Conservation (phyloP, 2,797 vertebrate genomes). For the Lutra lutra region DNA sequence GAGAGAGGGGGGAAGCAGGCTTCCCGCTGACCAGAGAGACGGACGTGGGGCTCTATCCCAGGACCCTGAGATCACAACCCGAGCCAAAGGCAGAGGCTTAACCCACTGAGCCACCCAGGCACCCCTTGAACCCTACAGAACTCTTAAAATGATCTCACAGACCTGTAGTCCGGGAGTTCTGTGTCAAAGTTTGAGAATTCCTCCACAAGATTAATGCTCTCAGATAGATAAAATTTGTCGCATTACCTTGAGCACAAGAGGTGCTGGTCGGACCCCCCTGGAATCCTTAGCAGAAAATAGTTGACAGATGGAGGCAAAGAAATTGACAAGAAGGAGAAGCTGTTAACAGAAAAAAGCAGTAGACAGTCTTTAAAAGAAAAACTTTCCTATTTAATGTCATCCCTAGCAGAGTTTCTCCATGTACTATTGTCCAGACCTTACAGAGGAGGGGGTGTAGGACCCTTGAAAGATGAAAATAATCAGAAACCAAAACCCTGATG, state of each 20-base stretch:
- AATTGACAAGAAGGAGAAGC: neutral
- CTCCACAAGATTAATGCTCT: neutral
- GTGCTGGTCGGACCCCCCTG: neutral
- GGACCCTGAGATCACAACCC: no score
- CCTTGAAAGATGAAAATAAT: neutral
- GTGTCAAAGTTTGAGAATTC: neutral
- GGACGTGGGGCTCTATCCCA: accelerated
- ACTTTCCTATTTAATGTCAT: neutral
- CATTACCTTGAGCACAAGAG: neutral
- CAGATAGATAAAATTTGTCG: neutral
- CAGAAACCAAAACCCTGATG: neutral
- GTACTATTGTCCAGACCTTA: neutral
- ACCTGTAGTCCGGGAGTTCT: neutral
- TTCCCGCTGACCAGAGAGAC: no score
- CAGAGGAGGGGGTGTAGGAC: neutral
- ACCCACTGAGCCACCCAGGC: no score
- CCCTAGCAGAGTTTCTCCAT: neutral
- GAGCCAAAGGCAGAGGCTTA: no score
- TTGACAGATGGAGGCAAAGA: neutral
- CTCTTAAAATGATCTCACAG: neutral
- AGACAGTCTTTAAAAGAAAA: neutral
- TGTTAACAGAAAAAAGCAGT: neutral
- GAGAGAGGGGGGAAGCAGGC: no score
- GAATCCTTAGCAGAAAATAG: neutral
- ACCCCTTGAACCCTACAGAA: neutral